Evolutionary conservation across 2,888 invertebrate species (phyloP).

Genomic region (Iphiclides podalirius): DNA sequence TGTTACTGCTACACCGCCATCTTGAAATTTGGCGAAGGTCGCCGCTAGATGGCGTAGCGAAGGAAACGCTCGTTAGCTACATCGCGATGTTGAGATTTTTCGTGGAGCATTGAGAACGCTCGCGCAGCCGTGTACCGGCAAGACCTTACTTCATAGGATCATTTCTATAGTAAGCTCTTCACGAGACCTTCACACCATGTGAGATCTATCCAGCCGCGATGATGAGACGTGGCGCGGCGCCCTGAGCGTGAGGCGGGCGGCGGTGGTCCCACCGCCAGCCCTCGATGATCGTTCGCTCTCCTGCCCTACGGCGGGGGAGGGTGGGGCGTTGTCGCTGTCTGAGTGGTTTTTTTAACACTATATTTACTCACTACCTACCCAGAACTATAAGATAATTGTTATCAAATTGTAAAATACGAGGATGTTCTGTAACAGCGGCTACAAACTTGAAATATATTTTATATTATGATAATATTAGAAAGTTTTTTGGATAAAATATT

Average conservation of each 20-base stretch:
- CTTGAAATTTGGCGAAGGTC: background rate
- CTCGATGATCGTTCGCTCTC: slow-evolving; percentile 19
- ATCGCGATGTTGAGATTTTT: slow-evolving; percentile 4
- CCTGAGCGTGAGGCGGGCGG: slow-evolving; percentile 22
- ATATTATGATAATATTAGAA: no score
- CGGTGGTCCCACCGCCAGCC: slow-evolving; percentile 11
- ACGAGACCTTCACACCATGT: slow-evolving; percentile 40
- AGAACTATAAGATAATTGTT: no score
- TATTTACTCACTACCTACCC: no score
- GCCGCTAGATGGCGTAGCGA: slow-evolving; percentile 4
- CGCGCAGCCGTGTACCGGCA: background rate
- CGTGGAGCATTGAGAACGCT: background rate
- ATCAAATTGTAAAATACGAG: no score
- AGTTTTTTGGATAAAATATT: no score
- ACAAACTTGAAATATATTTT: no score
- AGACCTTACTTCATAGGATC: slow-evolving; percentile 40
- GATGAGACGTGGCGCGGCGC: slow-evolving; percentile 4
- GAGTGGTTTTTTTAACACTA: slow-evolving; percentile 10
- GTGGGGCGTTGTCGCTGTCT: slow-evolving; percentile 6
- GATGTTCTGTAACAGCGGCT: no score
- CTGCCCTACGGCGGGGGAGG: slow-evolving; percentile 1
- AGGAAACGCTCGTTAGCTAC: background rate
- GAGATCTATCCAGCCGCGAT: slow-evolving; percentile 27
- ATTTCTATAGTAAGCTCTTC: slow-evolving; percentile 48
- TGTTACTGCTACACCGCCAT: no score